Evolutionary conservation across 2,113 vertebrate species (phyloP).

Genomic region (Glareola pratincola): DNA sequence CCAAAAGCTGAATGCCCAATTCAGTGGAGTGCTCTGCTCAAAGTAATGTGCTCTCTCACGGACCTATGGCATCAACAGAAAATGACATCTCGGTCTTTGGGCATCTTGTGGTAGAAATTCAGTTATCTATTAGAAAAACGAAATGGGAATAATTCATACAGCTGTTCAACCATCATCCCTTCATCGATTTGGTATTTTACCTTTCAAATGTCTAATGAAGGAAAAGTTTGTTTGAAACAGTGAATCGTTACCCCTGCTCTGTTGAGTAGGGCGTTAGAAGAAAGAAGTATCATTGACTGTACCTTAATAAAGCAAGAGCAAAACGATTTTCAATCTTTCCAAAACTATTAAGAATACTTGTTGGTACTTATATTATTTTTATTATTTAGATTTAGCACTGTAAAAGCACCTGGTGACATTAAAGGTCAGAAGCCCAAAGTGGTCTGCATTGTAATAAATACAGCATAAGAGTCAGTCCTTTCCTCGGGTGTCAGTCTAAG

Average conservation of each 20-base stretch:
- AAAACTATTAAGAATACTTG: background rate
- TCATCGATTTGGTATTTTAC: background rate
- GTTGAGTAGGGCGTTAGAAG: background rate
- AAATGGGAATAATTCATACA: background rate
- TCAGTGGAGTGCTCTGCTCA: background rate
- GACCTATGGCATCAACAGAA: background rate
- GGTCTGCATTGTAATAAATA: background rate
- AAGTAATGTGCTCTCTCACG: background rate
- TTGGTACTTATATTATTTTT: background rate
- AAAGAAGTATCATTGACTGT: background rate
- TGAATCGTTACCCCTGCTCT: background rate
- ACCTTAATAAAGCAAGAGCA: background rate
- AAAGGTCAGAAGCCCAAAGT: background rate
- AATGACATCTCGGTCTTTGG: background rate
- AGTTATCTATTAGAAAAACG: background rate
- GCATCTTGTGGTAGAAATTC: background rate
- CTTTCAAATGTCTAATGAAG: background rate
- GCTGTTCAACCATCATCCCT: background rate
- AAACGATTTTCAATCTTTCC: background rate
- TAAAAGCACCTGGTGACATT: background rate
- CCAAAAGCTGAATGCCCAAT: background rate
- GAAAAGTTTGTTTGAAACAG: background rate
- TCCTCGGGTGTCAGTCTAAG: rapidly evolving
- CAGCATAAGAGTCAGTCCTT: background rate
- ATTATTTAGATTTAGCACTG: background rate